These are phyloP conservation scores for Bryconaethiops microstoma DNA, from an alignment of 2,797 vertebrate species.

Conservation along the genomic window DNA sequence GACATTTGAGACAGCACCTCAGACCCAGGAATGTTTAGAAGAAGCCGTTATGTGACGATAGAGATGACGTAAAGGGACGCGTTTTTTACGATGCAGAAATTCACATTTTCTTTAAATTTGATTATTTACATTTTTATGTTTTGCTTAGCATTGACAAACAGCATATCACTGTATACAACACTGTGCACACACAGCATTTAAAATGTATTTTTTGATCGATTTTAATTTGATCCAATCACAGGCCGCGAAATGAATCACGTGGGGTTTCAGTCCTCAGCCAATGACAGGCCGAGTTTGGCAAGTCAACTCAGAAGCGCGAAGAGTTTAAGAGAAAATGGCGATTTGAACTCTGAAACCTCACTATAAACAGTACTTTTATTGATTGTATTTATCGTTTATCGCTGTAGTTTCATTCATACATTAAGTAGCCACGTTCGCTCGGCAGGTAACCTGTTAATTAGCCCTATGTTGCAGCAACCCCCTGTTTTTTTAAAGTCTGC, in stretches of 20 bases:
- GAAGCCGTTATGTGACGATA: too few relatives aligned
- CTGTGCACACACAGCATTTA: background rate
- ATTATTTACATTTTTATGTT: too few relatives aligned
- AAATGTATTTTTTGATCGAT: constrained; percentile 22
- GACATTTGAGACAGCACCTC: too few relatives aligned
- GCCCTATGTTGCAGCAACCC: background rate
- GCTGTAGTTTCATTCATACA: background rate
- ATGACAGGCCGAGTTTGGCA: constrained; percentile 51
- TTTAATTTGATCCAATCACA: constrained; percentile 24
- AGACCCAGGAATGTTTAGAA: too few relatives aligned
- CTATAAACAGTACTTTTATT: background rate
- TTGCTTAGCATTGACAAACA: background rate
- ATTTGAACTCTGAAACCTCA: constrained; percentile 1
- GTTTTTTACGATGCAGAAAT: too few relatives aligned
- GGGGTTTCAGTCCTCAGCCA: constrained; percentile 35
- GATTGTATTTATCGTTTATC: background rate
- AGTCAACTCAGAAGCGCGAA: constrained; percentile 73
- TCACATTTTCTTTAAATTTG: too few relatives aligned
- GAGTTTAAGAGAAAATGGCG: constrained; percentile 78
- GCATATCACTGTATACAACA: background rate
- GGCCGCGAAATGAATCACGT: constrained; percentile 23
- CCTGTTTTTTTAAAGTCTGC: background rate
- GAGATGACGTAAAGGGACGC: too few relatives aligned
- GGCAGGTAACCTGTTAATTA: constrained; percentile 3
- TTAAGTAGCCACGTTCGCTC: background rate